Base-by-base conservation (phyloP, 2,113 vertebrate genomes). In the Macrotis lagotis region DNA sequence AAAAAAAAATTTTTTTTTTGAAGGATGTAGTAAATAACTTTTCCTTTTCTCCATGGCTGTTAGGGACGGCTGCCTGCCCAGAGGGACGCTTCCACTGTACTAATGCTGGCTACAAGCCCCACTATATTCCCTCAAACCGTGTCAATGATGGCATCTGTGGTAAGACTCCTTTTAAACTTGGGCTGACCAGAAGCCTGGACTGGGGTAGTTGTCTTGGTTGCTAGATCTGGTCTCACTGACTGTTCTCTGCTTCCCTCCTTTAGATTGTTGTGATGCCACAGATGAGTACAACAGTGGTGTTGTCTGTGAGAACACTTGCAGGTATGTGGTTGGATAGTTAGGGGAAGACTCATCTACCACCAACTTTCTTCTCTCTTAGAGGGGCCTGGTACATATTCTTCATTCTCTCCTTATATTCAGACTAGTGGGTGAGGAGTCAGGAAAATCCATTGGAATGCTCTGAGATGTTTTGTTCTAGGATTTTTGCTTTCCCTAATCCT, bases 271-370 rank as follows among this genome's bases (percentile, higher is more conserved):
- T 51, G 99, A 99, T 37, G 99, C 99, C 44, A 99, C 99, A 0
- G 99, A 99, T 31, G 99, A 99, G 89, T 99, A 99, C 98, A 99
- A 99, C 98, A 99, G 99, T 0, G 99, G 99, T 5, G 97, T 97
- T 12, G 12, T 98, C 25, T 99, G 99, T 96, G 98, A 99, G 96
- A 99, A 99, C 95, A 99, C 99, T 9, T 99, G 99, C 99, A 99
- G 97, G 99, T 99, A 94, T 50, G 93, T 95, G 91, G 48, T 24
- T 66, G 91, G 19, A 16, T 1, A 7, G 7, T 22, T n/a, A 44
- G 37, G 9, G 28, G 28, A 8, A 25, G 90, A 74, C 16, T 8
- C 31, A 6, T 47, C 91, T 47, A 26, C 55, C n/a, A 74, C 11
- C 48, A 37, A 25, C 12, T 14, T 16, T 47, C 11, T 3, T 44